A percentile compares a stretch with the other conserved stretches of the same genome.
These are phyloP conservation scores for Danaus chrysippus DNA, from an alignment of 2,888 invertebrate genomes.

Conservation along the genomic window DNA sequence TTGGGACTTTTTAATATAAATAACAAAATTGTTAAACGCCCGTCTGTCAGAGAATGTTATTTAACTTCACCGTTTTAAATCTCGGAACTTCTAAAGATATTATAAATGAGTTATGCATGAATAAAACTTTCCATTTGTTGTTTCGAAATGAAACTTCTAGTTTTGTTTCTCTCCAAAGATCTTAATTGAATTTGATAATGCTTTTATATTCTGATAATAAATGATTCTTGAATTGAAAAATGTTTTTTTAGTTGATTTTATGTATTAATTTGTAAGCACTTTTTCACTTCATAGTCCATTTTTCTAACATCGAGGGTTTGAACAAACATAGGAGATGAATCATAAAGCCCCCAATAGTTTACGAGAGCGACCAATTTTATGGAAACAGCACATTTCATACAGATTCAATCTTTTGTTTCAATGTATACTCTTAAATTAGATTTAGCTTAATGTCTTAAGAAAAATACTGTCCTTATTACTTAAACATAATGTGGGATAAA, in stretches of 20 bases:
- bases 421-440: neutral
- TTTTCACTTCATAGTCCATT: conserved; percentile 48
- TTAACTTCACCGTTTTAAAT: conserved; percentile 6
- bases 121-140: conserved; percentile 5
- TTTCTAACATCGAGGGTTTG: conserved; percentile 46
- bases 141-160: neutral
- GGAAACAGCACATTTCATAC: conserved; percentile 39
- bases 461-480: neutral
- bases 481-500: neutral
- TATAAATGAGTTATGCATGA: conserved; percentile 7
- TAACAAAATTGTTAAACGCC: neutral
- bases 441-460: neutral
- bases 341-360: conserved; percentile 76
- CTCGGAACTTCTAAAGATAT: neutral
- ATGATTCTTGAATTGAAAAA: no score
- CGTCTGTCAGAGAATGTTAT: neutral
- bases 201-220: no score
- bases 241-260: neutral
- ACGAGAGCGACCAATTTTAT: conserved; percentile 68
- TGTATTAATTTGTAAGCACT: conserved; percentile 11
- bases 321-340: conserved; percentile 69
- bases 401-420: conserved; percentile 36
- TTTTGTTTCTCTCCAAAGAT: no score
- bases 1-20: neutral
- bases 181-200: no score